Evolutionary conservation across 2,888 invertebrate genomes (phyloP), one percentile per base, ranked within the genome.

Genomic region (Sylvicola cinctus): DNA sequence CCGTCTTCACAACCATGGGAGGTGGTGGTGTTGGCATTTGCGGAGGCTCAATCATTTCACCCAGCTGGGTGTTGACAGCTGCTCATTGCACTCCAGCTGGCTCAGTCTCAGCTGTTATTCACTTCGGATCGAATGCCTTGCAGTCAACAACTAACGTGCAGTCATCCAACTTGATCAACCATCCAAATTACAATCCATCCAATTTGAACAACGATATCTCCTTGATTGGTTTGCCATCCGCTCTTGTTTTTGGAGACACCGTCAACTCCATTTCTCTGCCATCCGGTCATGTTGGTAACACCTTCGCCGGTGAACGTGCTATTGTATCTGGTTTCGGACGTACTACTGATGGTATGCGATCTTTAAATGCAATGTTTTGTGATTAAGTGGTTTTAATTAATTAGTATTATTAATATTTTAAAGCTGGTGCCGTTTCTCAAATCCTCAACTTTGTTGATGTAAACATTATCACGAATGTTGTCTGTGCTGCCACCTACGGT

Each of bases 131-230:
- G 8, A 20, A 4, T 8, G 4, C 20, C 20, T 8, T 20, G 20
- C 20, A 20, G 8, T 20, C 20, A 6, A 8, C 5, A 4, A 20
- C 20, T 20, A 20, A 20, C 20, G 8, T 20, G 20, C 20, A 20
- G 8, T 20, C 20, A 20, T 20, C 20, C 20, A 20, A 20, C 20
- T 20, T 20, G 20, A 20, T 33, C 33, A 33, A 17, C 17, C 33
- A 33, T 28, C 29, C 28, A 16, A 3, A 12, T 2, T 33, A 29
- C 13, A 33, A 33, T 33, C 28, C 28, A 15, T n/a, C 11, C 3
- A 33, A 33, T 28, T 28, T 28, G 13, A 33, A 33, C 12, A 28
- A 28, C 17, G 33, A 33, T 16, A 16, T 33, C n/a, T 27, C 33
- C 8, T 3, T 33, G 4, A 16, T 33, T 14, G 12, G 10, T 13